These are phyloP conservation scores for Acrocephalus scirpaceus DNA, from an alignment of 2,797 vertebrate genomes.

Conservation along the genomic window DNA sequence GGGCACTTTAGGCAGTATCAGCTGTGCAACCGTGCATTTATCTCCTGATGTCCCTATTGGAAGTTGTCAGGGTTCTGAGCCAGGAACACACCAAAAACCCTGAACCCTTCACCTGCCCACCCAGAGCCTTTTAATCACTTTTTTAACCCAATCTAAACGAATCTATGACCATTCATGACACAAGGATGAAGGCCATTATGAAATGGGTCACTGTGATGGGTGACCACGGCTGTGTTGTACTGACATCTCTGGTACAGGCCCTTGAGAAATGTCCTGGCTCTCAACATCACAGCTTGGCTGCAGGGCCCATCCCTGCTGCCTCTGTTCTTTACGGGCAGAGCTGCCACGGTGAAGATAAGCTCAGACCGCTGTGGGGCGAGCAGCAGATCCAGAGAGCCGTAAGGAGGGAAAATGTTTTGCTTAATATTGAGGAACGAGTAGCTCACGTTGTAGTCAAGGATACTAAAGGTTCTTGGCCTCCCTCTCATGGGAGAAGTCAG, in stretches of 20 bases:
- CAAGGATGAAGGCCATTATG: not conserved
- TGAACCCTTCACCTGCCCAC: fast-evolving
- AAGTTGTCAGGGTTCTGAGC: not conserved
- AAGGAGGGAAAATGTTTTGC: not conserved
- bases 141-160: not conserved
- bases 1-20: not conserved
- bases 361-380: not conserved
- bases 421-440: not conserved
- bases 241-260: not conserved
- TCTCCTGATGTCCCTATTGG: not conserved
- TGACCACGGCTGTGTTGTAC: not conserved
- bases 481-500: conserved; percentile 23
- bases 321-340: not conserved
- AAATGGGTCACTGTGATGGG: not conserved
- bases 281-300: not conserved
- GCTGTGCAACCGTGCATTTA: not conserved
- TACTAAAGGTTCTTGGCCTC: conserved; percentile 14
- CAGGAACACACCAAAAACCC: not conserved
- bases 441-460: not conserved
- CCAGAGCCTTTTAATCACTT: not conserved
- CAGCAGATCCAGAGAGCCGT: not conserved
- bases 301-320: not conserved
- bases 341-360: not conserved
- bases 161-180: not conserved
- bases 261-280: not conserved